Evolutionary conservation across 2,888 invertebrate genomes (phyloP).

Genomic region (Bibio marci): DNA sequence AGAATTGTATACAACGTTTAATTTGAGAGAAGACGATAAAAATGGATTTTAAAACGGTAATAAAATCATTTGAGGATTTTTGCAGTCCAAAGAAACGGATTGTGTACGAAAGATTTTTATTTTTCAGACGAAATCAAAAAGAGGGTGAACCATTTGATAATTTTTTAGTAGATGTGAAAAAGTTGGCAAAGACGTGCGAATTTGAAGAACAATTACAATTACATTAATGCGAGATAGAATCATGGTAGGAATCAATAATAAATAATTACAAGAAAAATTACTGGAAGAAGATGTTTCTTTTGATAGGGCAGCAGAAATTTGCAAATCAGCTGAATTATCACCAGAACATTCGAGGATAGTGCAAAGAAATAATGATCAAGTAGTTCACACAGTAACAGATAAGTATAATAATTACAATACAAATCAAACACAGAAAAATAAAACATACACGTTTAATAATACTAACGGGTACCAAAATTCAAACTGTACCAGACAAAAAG

Average conservation of each 20-base stretch:
- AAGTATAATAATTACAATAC: not conserved
- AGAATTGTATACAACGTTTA: no score
- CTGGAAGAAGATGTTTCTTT: constrained; percentile 8
- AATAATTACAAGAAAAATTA: constrained; percentile 11
- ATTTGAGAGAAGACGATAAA: no score
- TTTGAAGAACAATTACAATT: constrained; percentile 13
- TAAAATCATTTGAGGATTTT: no score
- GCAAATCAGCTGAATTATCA: no score
- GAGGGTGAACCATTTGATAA: constrained; percentile 15
- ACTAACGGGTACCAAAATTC: not conserved
- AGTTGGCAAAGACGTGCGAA: no score
- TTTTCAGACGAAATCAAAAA: constrained; percentile 14
- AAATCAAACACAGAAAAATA: no score
- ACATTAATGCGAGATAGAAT: constrained; percentile 14
- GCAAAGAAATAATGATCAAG: no score
- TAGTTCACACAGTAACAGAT: not conserved
- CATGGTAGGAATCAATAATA: constrained; percentile 13
- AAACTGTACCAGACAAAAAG: no score
- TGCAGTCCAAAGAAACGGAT: constrained; percentile 11
- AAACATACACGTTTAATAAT: not conserved
- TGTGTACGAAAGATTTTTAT: no score
- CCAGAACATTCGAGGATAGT: no score
- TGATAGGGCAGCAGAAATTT: not conserved
- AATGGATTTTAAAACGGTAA: no score
- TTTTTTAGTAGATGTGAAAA: no score